Base-by-base conservation (phyloP, 2,888 invertebrate species). In the Alloplasta piceator region DNA sequence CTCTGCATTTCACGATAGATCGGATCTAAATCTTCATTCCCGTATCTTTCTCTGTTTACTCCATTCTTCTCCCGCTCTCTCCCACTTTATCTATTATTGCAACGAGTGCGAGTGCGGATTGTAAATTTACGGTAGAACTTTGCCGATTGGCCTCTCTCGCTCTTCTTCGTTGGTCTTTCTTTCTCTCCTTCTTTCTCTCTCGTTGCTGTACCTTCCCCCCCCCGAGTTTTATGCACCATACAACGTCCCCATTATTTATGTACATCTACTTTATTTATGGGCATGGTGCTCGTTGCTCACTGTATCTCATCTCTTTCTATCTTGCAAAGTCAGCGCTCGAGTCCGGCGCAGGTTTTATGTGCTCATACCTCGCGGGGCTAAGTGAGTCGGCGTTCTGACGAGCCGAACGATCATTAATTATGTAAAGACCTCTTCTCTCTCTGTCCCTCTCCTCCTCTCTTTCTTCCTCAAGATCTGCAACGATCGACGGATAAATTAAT, bases 331-430 rank as follows among this genome's bases (percentile, higher is more conserved):
- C 48, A 41, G 74, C 46, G 58, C 43, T 6, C 56, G n/a, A 58
- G 58, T 66, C 66, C 48, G 67, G 48, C 74, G 50, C 66, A 26
- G 71, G 7, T 61, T 72, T 63, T 63, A 73, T 73, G 73, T 68
- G 61, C 67, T 72, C 61, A 72, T 72, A 72, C 71, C 71, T 52
- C 48, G 63, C 63, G 61, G 73, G 66, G 39, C 72, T 71, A 82
- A 80, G 81, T 84, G 82, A 84, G 80, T 84, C 82, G 80, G 81
- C 81, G 82, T 79, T 81, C 72, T 83, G 72, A 81, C 66, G 77
- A 70, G 61, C 52, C 75, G 75, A 82, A 76, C 76, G 66, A 74
- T 79, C 82, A 82, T 84, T 82, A 84, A 83, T 84, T 84, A 84
- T 82, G 78, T 80, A 84, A 84, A 75, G 80, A 83, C 78, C 78